phyloP scores from a whole-genome alignment of 2,888 invertebrate genomes.

The Drosophila neutralis region DNA sequence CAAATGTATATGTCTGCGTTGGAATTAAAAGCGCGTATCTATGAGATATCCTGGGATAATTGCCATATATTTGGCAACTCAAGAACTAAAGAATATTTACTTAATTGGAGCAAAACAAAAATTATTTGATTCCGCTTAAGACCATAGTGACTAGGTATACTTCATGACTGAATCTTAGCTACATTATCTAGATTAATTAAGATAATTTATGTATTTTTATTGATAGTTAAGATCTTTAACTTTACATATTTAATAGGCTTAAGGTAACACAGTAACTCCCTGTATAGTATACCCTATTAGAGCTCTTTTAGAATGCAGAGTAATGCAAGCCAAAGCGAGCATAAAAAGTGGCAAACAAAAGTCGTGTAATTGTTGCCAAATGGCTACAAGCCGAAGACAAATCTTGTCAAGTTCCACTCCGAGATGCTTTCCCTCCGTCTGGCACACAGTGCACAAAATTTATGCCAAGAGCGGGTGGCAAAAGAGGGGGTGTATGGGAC shows the following conservation, averaged over 20 bases:
- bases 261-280: neutral
- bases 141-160: no score
- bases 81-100: no score
- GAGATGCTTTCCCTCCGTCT: neutral
- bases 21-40: neutral
- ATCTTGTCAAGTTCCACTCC: constrained; percentile 48
- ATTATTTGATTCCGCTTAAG: neutral
- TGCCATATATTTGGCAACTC: neutral
- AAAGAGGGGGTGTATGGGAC: neutral
- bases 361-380: constrained; percentile 69
- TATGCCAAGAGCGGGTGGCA: constrained; percentile 12
- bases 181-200: neutral
- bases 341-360: constrained; percentile 59
- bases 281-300: neutral
- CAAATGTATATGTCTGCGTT: constrained; percentile 11
- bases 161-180: neutral
- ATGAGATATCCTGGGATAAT: constrained; percentile 9
- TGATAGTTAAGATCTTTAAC: neutral
- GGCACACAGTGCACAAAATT: constrained; percentile 17
- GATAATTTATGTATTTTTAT: neutral
- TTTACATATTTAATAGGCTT: neutral
- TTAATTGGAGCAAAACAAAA: no score
- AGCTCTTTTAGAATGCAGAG: neutral
- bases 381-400: constrained; percentile 56
- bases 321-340: constrained; percentile 35